A percentile compares a stretch with the other conserved stretches of the same genome.
These are phyloP conservation scores for Phodopus roborovskii DNA, from an alignment of 2,113 vertebrate species.

Conservation along the genomic window DNA sequence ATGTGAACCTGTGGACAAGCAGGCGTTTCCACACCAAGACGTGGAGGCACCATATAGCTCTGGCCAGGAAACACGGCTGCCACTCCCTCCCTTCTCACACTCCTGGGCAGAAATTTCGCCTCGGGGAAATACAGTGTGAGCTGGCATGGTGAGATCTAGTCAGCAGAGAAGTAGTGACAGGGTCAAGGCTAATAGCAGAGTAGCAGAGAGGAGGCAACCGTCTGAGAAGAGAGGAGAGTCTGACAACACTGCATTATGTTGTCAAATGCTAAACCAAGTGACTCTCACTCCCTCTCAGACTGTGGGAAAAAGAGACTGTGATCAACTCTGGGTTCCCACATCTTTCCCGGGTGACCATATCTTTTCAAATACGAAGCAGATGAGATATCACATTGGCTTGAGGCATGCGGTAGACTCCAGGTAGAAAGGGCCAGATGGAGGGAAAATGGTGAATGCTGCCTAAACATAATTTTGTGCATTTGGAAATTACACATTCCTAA, in stretches of 20 bases:
- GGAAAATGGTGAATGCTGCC: neutral
- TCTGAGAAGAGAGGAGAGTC: slow-evolving; percentile 7
- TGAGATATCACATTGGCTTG: neutral
- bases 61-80: neutral
- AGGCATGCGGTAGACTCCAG: neutral
- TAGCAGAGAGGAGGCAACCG: slow-evolving; percentile 12
- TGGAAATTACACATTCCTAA: slow-evolving; percentile 1
- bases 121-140: slow-evolving; percentile 37
- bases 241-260: slow-evolving; percentile 63
- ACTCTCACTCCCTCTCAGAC: slow-evolving; percentile 55
- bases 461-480: neutral
- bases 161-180: slow-evolving; percentile 33
- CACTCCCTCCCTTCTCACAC: neutral
- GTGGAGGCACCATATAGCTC: slow-evolving; percentile 27
- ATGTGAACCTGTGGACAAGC: neutral
- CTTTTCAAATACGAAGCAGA: slow-evolving; percentile 47
- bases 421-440: neutral
- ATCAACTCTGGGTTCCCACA: slow-evolving; percentile 45
- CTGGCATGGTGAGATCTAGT: slow-evolving; percentile 48
- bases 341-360: slow-evolving; percentile 18
- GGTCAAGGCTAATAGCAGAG: slow-evolving; percentile 61
- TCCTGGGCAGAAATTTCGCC: slow-evolving; percentile 48
- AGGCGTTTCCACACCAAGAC: slow-evolving; percentile 55
- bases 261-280: slow-evolving; percentile 52
- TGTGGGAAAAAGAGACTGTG: slow-evolving; percentile 67